Conservation (phyloP, 2,113 vertebrate species). For the Thermophis baileyi region DNA sequence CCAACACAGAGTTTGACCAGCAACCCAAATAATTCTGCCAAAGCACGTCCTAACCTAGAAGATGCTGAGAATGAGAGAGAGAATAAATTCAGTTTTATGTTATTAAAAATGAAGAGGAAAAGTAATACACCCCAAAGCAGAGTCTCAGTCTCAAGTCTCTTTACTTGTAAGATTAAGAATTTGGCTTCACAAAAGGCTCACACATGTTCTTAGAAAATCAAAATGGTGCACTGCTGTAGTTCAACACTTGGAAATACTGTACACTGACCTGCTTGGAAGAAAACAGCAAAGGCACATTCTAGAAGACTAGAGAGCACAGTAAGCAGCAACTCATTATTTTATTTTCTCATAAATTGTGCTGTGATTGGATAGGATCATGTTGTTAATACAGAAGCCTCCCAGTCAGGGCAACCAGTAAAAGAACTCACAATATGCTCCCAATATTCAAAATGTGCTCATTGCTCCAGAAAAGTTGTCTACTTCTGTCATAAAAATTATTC, state of each 20-base stretch:
- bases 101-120: neutral
- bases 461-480: neutral
- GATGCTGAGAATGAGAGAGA: conserved; percentile 74
- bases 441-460: neutral
- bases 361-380: neutral
- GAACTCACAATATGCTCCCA: neutral
- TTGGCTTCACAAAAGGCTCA: neutral
- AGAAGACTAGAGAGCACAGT: neutral
- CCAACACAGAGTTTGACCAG: conserved; percentile 92
- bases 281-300: neutral
- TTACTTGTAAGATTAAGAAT: neutral
- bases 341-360: neutral
- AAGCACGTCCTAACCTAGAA: conserved; percentile 84
- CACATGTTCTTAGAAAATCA: neutral
- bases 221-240: neutral
- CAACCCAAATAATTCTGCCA: conserved; percentile 89
- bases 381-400: neutral
- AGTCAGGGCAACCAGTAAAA: neutral
- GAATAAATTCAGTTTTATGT: neutral
- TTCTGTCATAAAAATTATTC: neutral
- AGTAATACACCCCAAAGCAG: neutral
- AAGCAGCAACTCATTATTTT: neutral
- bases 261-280: neutral
- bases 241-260: neutral
- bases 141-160: neutral